These are phyloP conservation scores for Pachycephus smyrnensis DNA, from an alignment of 2,888 invertebrate species.

Conservation along the genomic window DNA sequence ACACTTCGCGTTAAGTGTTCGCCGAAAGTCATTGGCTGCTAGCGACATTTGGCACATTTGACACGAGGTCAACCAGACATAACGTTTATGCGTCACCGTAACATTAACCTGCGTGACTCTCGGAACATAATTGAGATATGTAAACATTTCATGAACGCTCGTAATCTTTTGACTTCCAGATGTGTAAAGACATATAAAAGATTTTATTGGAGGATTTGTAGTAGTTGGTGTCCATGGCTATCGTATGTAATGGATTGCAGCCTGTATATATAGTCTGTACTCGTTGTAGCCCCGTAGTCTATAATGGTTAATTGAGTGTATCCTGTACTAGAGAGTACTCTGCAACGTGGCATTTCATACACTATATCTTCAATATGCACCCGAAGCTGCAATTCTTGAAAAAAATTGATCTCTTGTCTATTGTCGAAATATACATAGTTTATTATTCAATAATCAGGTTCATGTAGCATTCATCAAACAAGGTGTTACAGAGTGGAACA, in stretches of 20 bases:
- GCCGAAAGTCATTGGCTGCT: background rate
- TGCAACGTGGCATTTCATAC: background rate
- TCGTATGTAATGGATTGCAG: background rate
- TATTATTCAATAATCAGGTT: background rate
- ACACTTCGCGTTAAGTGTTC: background rate
- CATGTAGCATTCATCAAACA: background rate
- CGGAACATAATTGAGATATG: background rate
- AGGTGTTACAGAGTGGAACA: background rate
- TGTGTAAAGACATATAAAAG: background rate
- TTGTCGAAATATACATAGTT: background rate
- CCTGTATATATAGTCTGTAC: background rate
- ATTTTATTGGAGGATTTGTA: background rate
- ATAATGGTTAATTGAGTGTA: constrained; percentile 21
- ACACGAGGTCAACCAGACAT: background rate
- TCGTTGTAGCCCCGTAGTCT: constrained; percentile 1
- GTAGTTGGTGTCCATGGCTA: background rate
- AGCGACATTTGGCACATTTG: background rate
- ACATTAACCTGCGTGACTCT: background rate
- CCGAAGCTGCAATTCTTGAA: background rate
- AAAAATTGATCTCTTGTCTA: background rate
- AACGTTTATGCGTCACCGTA: background rate
- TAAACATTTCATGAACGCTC: background rate
- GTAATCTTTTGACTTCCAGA: background rate
- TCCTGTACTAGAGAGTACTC: constrained; percentile 10
- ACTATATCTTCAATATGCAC: background rate